Conservation (phyloP, 2,797 vertebrate species). For the Phataginus tetradactyla region DNA sequence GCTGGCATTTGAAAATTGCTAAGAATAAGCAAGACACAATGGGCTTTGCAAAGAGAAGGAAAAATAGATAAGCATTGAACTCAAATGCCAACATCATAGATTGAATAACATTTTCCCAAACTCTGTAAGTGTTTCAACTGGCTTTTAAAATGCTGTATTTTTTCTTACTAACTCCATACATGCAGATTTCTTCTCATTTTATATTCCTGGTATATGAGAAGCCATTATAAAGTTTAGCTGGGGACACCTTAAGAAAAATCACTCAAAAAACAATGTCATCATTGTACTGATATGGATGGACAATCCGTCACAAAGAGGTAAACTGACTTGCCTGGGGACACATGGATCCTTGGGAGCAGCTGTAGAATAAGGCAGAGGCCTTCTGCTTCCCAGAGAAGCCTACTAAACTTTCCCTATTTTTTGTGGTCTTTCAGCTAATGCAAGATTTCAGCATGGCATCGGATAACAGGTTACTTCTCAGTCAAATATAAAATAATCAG, state of each 20-base stretch:
- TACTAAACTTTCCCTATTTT: not conserved
- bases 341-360: accelerated
- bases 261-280: not conserved
- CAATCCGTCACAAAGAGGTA: not conserved
- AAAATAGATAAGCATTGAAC: constrained; percentile 3
- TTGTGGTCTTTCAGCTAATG: constrained; percentile 7
- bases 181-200: not conserved
- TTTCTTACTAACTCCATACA: not conserved
- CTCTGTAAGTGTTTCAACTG: not conserved
- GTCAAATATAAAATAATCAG: constrained; percentile 49
- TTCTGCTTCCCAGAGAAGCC: not conserved
- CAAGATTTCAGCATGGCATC: not conserved
- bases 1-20: constrained; percentile 36
- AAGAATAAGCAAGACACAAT: constrained; percentile 53
- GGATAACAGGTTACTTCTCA: not conserved
- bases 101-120: not conserved
- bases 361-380: not conserved
- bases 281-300: not conserved
- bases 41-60: not conserved
- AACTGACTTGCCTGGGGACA: not conserved
- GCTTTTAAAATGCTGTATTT: not conserved
- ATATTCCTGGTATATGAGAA: not conserved
- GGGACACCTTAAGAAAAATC: not conserved
- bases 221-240: constrained; percentile 16
- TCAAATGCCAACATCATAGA: not conserved